Percentiles rank a stretch among this genome's conserved stretches.
phyloP scores from a whole-genome alignment of 2,888 invertebrate species.

The Eledone cirrhosa region DNA sequence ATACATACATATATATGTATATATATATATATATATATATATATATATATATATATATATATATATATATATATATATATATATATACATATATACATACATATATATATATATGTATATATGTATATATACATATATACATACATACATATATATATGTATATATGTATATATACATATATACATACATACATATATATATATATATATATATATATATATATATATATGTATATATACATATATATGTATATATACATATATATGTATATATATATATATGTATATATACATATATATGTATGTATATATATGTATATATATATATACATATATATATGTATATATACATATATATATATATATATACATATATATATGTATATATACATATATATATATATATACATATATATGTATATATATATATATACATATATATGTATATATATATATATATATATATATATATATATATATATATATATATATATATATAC shows the following conservation, averaged over 20 bases:
- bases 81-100: not conserved
- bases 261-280: not conserved
- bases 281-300: too few relatives aligned
- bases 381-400: too few relatives aligned
- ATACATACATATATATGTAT: constrained; percentile 1
- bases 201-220: not conserved
- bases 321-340: too few relatives aligned
- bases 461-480: too few relatives aligned
- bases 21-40: constrained; percentile 3
- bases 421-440: too few relatives aligned
- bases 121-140: not conserved
- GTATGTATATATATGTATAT: too few relatives aligned
- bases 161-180: constrained; percentile 2
- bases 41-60: not conserved
- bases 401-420: too few relatives aligned
- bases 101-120: not conserved
- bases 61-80: not conserved
- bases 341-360: too few relatives aligned
- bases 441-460: too few relatives aligned
- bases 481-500: too few relatives aligned
- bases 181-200: not conserved
- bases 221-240: not conserved
- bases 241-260: not conserved
- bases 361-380: too few relatives aligned
- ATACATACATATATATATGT: not conserved